Conservation (phyloP, 2,113 vertebrate genomes). For the Condylura cristata region DNA sequence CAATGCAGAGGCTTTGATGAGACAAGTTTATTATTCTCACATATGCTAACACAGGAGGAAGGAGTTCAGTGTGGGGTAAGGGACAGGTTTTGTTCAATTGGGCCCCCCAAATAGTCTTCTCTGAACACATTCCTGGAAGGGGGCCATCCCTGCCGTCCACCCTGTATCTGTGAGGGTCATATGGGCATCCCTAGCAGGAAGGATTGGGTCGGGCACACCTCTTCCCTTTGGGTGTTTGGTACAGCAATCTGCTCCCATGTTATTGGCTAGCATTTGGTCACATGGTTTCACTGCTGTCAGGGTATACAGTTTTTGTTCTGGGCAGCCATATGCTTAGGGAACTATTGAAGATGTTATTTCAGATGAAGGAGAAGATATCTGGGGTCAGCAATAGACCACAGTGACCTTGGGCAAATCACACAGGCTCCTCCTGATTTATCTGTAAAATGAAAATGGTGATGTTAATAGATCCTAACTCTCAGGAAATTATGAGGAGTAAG, state of each 20-base stretch:
- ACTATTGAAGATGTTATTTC: neutral
- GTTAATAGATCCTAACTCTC: neutral
- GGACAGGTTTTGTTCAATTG: neutral
- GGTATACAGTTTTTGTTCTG: constrained; percentile 27
- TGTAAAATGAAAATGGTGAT: neutral
- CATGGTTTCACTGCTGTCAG: neutral
- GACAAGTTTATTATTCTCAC: neutral
- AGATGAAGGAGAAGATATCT: neutral
- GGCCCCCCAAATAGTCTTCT: neutral
- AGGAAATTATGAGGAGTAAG: neutral
- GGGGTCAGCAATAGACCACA: neutral
- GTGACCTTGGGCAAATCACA: neutral
- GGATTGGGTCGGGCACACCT: neutral
- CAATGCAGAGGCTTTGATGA: neutral
- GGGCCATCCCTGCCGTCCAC: neutral
- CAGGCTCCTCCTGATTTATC: neutral
- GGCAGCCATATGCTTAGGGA: neutral
- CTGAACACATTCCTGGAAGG: neutral
- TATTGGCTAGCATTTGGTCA: neutral
- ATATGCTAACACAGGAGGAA: neutral
- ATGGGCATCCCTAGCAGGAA: neutral
- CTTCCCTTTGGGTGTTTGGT: neutral
- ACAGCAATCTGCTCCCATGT: neutral
- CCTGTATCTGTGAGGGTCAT: too few relatives aligned
- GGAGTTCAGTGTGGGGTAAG: neutral